Evolutionary conservation across 2,797 vertebrate genomes (phyloP).

Genomic region (Propithecus perrieri): DNA sequence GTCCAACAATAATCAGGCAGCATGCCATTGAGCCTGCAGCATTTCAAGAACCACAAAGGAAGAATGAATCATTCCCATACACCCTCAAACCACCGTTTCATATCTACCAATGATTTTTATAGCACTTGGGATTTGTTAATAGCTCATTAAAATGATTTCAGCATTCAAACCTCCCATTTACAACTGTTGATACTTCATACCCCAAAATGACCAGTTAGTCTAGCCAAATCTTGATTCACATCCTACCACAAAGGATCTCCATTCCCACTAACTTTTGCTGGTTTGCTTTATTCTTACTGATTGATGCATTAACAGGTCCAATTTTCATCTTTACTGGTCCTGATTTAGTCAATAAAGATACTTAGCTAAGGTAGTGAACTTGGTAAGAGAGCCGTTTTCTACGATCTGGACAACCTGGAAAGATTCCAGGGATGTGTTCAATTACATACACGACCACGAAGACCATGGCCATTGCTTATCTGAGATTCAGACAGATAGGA

Average conservation of each 20-base stretch:
- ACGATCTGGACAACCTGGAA: constrained; percentile 51
- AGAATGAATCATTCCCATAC: constrained; percentile 2
- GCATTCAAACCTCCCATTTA: constrained; percentile 53
- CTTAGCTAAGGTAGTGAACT: constrained; percentile 2
- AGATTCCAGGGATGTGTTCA: constrained; percentile 4
- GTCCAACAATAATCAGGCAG: constrained; percentile 54
- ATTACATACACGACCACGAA: constrained; percentile 28
- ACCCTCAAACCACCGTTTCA: constrained; percentile 59
- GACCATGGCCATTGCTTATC: constrained; percentile 8
- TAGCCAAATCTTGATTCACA: constrained; percentile 68
- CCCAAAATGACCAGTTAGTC: constrained; percentile 37
- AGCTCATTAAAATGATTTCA: constrained; percentile 61
- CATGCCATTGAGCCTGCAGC: constrained; percentile 37
- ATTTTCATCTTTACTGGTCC: constrained; percentile 56
- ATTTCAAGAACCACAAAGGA: constrained; percentile 47
- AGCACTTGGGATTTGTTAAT: constrained; percentile 60
- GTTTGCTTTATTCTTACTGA: constrained; percentile 64
- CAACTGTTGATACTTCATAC: constrained; percentile 54
- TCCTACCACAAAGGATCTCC: not conserved
- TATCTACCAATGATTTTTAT: constrained; percentile 45
- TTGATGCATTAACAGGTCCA: constrained; percentile 47
- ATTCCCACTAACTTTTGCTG: constrained; percentile 60
- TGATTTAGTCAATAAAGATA: constrained; percentile 37
- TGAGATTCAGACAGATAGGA: constrained; percentile 69
- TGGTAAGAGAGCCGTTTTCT: constrained; percentile 53